Evolutionary conservation across 2,113 vertebrate genomes (phyloP).

Genomic region (Burhinus oedicnemus): DNA sequence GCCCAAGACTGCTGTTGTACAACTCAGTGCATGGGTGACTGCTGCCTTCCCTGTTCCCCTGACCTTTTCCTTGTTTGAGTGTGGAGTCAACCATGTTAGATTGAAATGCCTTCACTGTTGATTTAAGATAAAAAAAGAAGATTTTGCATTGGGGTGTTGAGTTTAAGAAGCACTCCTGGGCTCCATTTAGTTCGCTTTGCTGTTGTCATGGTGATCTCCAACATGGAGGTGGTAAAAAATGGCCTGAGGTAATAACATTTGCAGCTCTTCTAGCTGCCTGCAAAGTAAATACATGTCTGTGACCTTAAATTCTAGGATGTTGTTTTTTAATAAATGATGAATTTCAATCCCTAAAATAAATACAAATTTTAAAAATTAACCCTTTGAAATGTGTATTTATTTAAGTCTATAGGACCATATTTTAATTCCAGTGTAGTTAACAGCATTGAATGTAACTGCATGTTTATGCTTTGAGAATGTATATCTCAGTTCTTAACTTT

Average conservation of each 20-base stretch:
- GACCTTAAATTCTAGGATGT: not conserved
- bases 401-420: not conserved
- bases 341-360: constrained; percentile 9
- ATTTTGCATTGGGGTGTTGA: not conserved
- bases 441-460: not conserved
- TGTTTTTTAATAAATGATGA: not conserved
- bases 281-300: not conserved
- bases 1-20: not conserved
- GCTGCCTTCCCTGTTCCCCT: not conserved
- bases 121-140: not conserved
- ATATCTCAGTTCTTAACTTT: not conserved
- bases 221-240: constrained; percentile 6
- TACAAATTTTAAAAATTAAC: not conserved
- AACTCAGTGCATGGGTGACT: not conserved
- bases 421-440: not conserved
- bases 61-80: constrained; percentile 27
- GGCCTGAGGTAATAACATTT: constrained; percentile 38
- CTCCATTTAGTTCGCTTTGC: not conserved
- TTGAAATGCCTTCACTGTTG: constrained; percentile 32
- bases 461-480: not conserved
- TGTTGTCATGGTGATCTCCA: constrained; percentile 46
- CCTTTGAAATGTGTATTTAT: not conserved
- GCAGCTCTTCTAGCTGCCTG: constrained; percentile 13
- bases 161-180: not conserved
- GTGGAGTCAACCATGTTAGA: not conserved